Evolutionary conservation across 1,140 invertebrate genomes (phyloP).

Genomic region (Brachionus calyciflorus): DNA sequence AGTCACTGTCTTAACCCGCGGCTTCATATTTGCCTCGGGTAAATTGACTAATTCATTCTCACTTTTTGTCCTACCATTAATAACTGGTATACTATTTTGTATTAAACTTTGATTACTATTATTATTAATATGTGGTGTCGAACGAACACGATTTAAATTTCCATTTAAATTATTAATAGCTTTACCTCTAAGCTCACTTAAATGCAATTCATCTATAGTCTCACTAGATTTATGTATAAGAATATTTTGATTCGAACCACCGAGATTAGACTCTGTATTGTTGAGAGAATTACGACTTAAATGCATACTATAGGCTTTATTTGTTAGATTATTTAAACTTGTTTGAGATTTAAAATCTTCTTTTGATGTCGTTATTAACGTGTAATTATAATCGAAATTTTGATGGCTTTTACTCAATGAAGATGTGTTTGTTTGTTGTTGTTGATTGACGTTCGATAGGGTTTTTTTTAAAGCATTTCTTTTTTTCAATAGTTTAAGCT

Average conservation of each 20-base stretch:
- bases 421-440: background rate
- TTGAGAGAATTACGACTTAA: conserved; percentile 37
- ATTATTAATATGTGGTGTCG: conserved; percentile 5
- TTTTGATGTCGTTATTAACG: conserved; percentile 6
- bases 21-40: background rate
- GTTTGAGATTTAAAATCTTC: conserved; percentile 43
- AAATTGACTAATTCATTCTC: conserved; percentile 22
- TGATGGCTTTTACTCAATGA: background rate
- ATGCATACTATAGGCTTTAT: conserved; percentile 7
- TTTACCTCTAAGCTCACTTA: background rate
- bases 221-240: conserved; percentile 37
- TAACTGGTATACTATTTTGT: background rate
- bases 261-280: conserved; percentile 14
- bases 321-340: conserved; percentile 31
- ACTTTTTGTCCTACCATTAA: conserved; percentile 21
- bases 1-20: background rate
- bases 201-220: conserved; percentile 29
- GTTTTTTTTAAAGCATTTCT: conserved; percentile 35
- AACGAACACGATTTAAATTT: background rate
- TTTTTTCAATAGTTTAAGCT: conserved; percentile 39
- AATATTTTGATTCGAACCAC: conserved; percentile 14
- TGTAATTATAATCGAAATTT: conserved; percentile 19
- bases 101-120: too few species aligned
- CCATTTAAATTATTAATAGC: background rate
- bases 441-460: background rate